These are phyloP conservation scores for Antigone vipio DNA, from an alignment of 2,113 vertebrate genomes.

Conservation along the genomic window DNA sequence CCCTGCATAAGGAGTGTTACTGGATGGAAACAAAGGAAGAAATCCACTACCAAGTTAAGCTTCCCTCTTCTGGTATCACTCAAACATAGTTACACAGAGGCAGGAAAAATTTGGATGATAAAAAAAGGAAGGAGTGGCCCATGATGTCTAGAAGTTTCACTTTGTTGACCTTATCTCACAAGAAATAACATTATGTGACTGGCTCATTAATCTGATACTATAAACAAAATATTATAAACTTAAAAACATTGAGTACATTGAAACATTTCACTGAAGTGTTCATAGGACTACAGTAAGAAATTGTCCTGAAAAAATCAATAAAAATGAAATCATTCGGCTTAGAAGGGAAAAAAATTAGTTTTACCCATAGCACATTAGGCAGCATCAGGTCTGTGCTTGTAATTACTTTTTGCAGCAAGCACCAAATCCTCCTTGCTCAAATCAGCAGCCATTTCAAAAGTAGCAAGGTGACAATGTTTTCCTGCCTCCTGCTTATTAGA, in stretches of 20 bases:
- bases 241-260: background rate
- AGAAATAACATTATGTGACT: background rate
- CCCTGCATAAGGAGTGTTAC: background rate
- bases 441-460: background rate
- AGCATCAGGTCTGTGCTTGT: background rate
- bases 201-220: background rate
- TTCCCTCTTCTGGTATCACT: background rate
- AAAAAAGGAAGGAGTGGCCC: background rate
- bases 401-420: background rate
- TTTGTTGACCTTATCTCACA: background rate
- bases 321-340: background rate
- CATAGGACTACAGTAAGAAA: background rate
- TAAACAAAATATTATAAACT: background rate
- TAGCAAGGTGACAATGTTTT: background rate
- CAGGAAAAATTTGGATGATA: background rate
- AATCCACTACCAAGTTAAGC: background rate
- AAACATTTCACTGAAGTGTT: background rate
- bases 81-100: background rate
- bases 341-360: background rate
- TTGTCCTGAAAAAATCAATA: background rate
- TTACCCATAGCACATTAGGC: background rate
- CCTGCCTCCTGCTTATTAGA: background rate
- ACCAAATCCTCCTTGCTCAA: background rate
- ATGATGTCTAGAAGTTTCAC: background rate
- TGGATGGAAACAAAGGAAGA: background rate